These are phyloP conservation scores for Lasioglossum marginatum DNA, from an alignment of 2,888 invertebrate species.

Conservation along the genomic window DNA sequence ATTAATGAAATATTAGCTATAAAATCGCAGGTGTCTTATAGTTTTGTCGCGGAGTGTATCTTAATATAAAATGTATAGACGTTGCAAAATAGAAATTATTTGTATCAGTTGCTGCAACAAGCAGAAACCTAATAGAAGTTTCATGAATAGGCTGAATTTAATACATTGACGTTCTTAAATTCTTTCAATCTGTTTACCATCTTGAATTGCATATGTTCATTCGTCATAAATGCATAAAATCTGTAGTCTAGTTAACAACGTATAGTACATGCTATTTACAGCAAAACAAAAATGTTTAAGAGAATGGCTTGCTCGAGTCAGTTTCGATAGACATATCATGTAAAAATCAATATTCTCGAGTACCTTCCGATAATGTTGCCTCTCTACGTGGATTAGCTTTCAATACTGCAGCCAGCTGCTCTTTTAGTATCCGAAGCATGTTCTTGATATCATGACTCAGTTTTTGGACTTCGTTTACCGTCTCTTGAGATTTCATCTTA, in stretches of 20 bases:
- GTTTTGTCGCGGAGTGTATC: too few relatives aligned
- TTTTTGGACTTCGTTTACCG: conserved; percentile 69
- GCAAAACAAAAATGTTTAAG: conserved; percentile 22
- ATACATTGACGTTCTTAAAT: neutral
- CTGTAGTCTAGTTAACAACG: neutral
- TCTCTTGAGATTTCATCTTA: conserved; percentile 69
- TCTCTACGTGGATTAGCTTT: conserved; percentile 76
- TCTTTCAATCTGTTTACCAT: neutral
- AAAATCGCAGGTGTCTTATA: too few relatives aligned
- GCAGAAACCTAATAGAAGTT: neutral
- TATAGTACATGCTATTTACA: neutral
- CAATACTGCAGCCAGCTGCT: conserved; percentile 78
- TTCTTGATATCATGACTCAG: conserved; percentile 76
- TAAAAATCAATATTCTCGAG: neutral
- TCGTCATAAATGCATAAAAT: neutral
- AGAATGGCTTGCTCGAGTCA: conserved; percentile 57
- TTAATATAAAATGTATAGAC: neutral
- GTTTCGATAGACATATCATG: conserved; percentile 60
- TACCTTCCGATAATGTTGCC: conserved; percentile 77
- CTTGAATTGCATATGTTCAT: neutral
- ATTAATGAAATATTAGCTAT: too few relatives aligned
- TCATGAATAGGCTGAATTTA: neutral
- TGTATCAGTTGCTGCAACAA: neutral
- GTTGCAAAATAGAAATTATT: neutral
- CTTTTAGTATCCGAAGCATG: conserved; percentile 79